Conservation (phyloP, 2,888 invertebrate species). For the Heliconius charithonia region DNA sequence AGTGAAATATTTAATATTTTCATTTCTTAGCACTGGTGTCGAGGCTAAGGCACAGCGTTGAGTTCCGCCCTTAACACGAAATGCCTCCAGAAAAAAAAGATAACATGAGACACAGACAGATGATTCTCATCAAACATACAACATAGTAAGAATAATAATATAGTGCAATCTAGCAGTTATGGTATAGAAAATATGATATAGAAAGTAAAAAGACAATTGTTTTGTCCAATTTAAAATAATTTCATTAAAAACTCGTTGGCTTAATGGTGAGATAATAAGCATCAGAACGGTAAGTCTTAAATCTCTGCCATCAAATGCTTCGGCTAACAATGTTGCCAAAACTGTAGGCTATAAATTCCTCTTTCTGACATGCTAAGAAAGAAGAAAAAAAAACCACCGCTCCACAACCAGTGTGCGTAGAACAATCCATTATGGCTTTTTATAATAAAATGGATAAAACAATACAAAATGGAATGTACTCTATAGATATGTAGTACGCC, state of each 20-base stretch:
- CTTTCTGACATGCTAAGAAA: constrained; percentile 46
- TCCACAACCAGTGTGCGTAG: constrained; percentile 46
- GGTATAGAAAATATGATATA: neutral
- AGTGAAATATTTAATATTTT: too few species aligned
- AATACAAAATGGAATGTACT: constrained; percentile 45
- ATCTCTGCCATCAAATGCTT: constrained; percentile 47
- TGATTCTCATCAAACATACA: too few species aligned
- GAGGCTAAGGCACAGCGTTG: too few species aligned
- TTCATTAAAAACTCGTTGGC: constrained; percentile 45
- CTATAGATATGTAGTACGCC: constrained; percentile 30
- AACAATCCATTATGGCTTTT: constrained; percentile 47
- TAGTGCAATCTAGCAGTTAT: neutral
- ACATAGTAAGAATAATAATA: too few species aligned
- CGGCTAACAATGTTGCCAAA: constrained; percentile 49
- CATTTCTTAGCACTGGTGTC: too few species aligned
- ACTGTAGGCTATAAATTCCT: constrained; percentile 47
- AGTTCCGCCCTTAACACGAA: neutral
- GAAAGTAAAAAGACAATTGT: neutral
- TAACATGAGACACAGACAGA: too few species aligned
- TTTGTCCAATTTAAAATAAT: constrained; percentile 32
- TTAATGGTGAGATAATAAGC: constrained; percentile 48
- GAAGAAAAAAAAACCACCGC: constrained; percentile 45
- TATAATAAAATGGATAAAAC: constrained; percentile 47
- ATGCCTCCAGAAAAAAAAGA: too few species aligned
- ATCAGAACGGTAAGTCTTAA: constrained; percentile 43